phyloP scores from a whole-genome alignment of 2,113 vertebrate species.

The Camelus bactrianus region DNA sequence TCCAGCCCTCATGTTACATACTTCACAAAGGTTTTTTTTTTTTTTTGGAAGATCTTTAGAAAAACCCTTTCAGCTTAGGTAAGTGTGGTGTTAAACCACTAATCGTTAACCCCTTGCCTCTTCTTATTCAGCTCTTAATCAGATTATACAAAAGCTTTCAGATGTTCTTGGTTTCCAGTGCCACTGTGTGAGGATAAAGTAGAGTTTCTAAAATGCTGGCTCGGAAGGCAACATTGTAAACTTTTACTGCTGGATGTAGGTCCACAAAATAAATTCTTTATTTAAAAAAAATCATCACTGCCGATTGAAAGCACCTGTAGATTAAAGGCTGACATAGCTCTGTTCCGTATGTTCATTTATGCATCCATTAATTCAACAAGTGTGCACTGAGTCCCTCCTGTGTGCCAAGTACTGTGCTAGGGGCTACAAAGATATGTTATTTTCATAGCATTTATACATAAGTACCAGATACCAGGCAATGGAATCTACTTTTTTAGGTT shows the following conservation, averaged over 20 bases:
- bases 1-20: slow-evolving; percentile 27
- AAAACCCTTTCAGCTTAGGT: slow-evolving; percentile 69
- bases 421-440: background rate
- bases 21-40: slow-evolving; percentile 55
- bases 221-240: background rate
- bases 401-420: background rate
- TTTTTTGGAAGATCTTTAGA: slow-evolving; percentile 41
- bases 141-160: slow-evolving; percentile 68
- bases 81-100: slow-evolving; percentile 63
- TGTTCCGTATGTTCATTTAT: background rate
- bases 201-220: background rate
- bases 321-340: background rate
- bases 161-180: slow-evolving; percentile 45
- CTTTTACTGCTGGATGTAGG: background rate
- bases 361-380: background rate
- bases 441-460: background rate
- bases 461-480: background rate
- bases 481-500: background rate
- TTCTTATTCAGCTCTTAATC: slow-evolving; percentile 64
- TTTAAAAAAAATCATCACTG: background rate
- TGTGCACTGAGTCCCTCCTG: background rate
- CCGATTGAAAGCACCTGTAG: background rate
- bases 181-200: background rate
- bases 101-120: slow-evolving; percentile 62
- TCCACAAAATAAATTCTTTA: background rate